These are phyloP conservation scores for Ganaspis brasiliensis DNA, from an alignment of 2,888 invertebrate genomes.

Conservation along the genomic window DNA sequence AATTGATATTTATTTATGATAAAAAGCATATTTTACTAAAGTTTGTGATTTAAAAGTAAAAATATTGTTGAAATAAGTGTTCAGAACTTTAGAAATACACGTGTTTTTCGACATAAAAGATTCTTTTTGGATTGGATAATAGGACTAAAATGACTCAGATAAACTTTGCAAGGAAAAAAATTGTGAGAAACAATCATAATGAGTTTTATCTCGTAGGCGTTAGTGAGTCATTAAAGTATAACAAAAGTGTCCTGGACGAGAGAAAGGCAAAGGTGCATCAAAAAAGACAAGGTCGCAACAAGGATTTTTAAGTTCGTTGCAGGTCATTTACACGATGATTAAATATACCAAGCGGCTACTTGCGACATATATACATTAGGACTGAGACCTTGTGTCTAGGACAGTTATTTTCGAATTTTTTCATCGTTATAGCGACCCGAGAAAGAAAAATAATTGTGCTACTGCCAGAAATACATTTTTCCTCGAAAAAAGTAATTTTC, in stretches of 20 bases:
- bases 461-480: conserved; percentile 12
- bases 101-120: not conserved
- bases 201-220: not conserved
- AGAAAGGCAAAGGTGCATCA: conserved; percentile 43
- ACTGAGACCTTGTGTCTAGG: conserved; percentile 46
- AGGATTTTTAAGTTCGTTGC: conserved; percentile 57
- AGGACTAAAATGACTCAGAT: not conserved
- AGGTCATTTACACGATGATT: conserved; percentile 63
- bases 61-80: too few species aligned
- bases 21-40: too few species aligned
- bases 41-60: too few species aligned
- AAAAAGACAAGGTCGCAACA: conserved; percentile 62
- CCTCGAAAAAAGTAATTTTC: not conserved
- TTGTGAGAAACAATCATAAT: not conserved
- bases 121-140: not conserved
- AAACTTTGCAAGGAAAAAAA: not conserved
- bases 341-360: conserved; percentile 39
- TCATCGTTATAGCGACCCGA: not conserved
- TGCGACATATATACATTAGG: conserved; percentile 46
- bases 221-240: conserved; percentile 18
- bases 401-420: conserved; percentile 59
- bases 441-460: conserved; percentile 50
- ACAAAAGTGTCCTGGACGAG: conserved; percentile 2
- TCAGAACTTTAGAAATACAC: too few species aligned
- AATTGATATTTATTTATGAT: too few species aligned